phyloP scores from a whole-genome alignment of 2,797 vertebrate species.

The Graptemys geographica region DNA sequence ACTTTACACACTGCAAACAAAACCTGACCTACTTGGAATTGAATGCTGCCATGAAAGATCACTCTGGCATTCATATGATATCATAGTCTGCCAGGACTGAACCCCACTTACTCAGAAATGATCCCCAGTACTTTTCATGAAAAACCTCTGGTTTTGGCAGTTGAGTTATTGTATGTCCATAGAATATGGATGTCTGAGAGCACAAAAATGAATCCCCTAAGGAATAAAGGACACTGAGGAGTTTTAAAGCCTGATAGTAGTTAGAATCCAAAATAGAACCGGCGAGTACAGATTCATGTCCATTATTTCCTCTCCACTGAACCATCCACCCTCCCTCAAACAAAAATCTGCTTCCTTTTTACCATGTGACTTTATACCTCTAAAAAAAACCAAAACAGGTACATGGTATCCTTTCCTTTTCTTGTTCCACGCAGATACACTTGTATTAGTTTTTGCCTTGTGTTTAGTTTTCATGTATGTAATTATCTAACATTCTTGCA shows the following conservation, averaged over 20 bases:
- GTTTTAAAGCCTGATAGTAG: not conserved
- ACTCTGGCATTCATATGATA: not conserved
- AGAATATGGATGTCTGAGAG: not conserved
- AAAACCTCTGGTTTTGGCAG: not conserved
- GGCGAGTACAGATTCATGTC: not conserved
- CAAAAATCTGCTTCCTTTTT: not conserved
- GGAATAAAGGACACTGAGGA: not conserved
- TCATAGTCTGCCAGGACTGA: not conserved
- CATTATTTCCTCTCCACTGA: not conserved
- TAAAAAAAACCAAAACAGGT: not conserved
- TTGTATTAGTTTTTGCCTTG: not conserved
- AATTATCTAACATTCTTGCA: not conserved
- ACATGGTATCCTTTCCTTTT: not conserved
- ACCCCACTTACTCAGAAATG: not conserved
- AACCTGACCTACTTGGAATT: fast-evolving
- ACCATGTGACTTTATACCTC: not conserved
- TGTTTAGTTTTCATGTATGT: not conserved
- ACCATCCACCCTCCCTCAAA: not conserved
- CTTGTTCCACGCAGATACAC: not conserved
- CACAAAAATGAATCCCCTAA: not conserved
- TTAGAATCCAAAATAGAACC: not conserved
- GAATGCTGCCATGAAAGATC: not conserved
- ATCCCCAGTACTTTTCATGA: not conserved
- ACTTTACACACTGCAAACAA: not conserved
- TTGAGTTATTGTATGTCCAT: not conserved